Conservation (phyloP, 2,113 vertebrate species). For the Gobio gobio region DNA sequence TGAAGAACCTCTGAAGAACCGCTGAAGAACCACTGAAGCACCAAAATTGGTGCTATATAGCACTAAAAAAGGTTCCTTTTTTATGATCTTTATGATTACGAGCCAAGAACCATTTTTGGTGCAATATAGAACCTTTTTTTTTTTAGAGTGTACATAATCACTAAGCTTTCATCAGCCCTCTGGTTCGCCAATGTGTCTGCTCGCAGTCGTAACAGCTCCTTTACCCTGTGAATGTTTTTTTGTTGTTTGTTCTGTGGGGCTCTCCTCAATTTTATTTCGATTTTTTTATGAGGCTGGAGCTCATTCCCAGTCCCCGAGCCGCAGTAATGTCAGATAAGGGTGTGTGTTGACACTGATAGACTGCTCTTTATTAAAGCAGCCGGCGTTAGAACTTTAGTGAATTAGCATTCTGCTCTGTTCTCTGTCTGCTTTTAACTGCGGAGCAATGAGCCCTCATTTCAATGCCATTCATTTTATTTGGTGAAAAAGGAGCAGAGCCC, state of each 20-base stretch:
- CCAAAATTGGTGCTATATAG: no score
- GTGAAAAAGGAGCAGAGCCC: slow-evolving; percentile 49
- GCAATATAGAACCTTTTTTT: no score
- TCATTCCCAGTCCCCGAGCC: slow-evolving; percentile 41
- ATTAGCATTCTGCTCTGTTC: slow-evolving; percentile 50
- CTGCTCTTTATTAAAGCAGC: slow-evolving; percentile 43
- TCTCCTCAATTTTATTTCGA: slow-evolving; percentile 32
- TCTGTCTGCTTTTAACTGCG: slow-evolving; percentile 46
- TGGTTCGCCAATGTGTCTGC: neutral
- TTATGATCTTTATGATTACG: no score
- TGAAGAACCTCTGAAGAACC: no score
- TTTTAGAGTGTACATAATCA: no score
- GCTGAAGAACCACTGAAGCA: no score
- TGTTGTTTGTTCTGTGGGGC: neutral
- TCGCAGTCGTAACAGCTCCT: slow-evolving; percentile 1
- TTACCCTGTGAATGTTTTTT: neutral
- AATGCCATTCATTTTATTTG: slow-evolving; percentile 59
- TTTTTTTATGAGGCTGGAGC: slow-evolving; percentile 25
- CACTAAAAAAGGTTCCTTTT: no score
- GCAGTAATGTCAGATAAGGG: slow-evolving; percentile 56
- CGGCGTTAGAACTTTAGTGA: slow-evolving; percentile 24
- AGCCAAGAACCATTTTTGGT: no score
- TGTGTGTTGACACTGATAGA: slow-evolving; percentile 47
- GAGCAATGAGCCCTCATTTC: slow-evolving; percentile 46
- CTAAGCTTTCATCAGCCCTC: neutral